Conservation (phyloP, 2,113 vertebrate species). For the Ceyx cyanopectus region DNA sequence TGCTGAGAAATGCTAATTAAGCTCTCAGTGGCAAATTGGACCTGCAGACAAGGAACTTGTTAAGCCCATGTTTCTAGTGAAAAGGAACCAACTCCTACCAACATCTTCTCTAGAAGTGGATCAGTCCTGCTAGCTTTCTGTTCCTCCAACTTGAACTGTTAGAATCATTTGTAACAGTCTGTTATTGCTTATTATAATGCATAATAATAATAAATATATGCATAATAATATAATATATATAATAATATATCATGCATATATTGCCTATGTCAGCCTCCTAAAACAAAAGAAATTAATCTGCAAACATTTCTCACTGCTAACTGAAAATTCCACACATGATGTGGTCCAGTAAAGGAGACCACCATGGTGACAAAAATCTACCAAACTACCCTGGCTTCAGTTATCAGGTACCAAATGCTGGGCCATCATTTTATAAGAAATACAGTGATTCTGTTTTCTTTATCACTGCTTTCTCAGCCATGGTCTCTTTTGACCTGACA, state of each 20-base stretch:
- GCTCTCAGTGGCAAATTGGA: constrained; percentile 36
- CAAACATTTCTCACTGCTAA: neutral
- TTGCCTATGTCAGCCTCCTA: rapidly evolving
- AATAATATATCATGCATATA: too few species aligned
- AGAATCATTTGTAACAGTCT: too few species aligned
- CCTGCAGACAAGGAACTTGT: constrained; percentile 5
- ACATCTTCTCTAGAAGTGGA: neutral
- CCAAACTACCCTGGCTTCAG: neutral
- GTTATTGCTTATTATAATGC: too few species aligned
- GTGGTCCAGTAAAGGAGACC: neutral
- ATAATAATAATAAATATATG: too few species aligned
- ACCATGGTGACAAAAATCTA: neutral
- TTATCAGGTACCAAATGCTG: neutral
- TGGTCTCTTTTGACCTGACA: neutral
- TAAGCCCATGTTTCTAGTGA: neutral
- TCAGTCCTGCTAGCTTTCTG: too few species aligned
- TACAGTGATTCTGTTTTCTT: neutral
- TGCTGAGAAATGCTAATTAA: constrained; percentile 20
- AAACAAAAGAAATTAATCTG: neutral
- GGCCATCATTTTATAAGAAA: neutral
- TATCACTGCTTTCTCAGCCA: neutral
- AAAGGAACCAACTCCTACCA: neutral
- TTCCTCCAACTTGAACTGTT: too few species aligned
- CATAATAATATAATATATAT: too few species aligned
- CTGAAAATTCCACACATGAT: neutral